A percentile compares a stretch with the other conserved stretches of the same genome.
phyloP scores from a whole-genome alignment of 2,113 vertebrate genomes.

The Isurus oxyrinchus region DNA sequence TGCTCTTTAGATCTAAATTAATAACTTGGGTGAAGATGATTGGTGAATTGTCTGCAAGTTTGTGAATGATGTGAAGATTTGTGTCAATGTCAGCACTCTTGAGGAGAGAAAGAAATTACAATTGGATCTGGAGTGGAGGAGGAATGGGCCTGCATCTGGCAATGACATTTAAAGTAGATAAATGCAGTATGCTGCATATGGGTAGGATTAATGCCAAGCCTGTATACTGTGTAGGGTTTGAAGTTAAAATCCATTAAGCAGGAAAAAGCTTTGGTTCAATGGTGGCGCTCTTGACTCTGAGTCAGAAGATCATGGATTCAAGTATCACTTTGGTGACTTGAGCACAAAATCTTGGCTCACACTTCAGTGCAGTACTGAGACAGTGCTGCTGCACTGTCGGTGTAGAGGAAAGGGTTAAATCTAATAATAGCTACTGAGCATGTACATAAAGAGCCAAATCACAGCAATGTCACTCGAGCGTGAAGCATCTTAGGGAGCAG shows the following conservation, averaged over 20 bases:
- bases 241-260: not conserved
- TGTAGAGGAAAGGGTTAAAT: too few species aligned
- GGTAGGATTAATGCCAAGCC: not conserved
- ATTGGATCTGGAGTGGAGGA: not conserved
- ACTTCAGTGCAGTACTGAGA: too few species aligned
- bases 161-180: not conserved
- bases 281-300: too few species aligned
- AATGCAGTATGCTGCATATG: not conserved
- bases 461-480: too few species aligned
- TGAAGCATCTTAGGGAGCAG: too few species aligned
- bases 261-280: not conserved
- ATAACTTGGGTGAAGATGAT: not conserved
- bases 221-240: not conserved
- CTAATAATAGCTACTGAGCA: too few species aligned
- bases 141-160: too few species aligned
- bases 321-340: too few species aligned
- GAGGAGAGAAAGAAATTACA: not conserved
- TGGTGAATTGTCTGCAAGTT: conserved; percentile 1
- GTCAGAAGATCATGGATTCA: too few species aligned
- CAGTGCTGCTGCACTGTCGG: too few species aligned
- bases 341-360: too few species aligned
- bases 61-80: not conserved
- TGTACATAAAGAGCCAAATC: too few species aligned
- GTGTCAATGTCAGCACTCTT: not conserved
- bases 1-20: not conserved